Percentiles rank a stretch among this genome's conserved stretches.
Evolutionary conservation across 2,113 vertebrate species (phyloP).

Genomic region (Indicator maculatus): DNA sequence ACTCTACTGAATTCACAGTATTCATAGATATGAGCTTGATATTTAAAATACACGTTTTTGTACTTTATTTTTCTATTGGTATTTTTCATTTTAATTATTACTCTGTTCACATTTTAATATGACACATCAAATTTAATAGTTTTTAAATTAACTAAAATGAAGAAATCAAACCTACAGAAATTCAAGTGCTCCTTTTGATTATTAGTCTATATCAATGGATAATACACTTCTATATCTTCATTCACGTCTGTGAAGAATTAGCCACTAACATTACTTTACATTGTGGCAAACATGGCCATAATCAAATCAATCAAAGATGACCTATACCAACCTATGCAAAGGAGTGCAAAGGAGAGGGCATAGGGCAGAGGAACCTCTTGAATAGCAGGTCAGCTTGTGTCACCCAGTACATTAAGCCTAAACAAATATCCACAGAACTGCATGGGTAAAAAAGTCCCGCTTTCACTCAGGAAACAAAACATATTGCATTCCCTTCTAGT

Average conservation of each 20-base stretch:
- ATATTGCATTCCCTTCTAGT: neutral
- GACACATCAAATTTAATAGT: neutral
- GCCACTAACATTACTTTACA: neutral
- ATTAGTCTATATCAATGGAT: neutral
- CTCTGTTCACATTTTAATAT: neutral
- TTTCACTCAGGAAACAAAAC: neutral
- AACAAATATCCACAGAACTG: neutral
- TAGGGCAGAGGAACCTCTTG: neutral
- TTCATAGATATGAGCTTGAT: neutral
- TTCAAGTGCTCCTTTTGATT: neutral
- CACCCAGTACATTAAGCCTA: neutral
- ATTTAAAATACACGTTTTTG: neutral
- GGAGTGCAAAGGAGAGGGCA: neutral
- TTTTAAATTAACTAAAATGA: neutral
- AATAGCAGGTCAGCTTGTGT: neutral
- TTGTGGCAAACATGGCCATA: neutral
- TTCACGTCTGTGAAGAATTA: neutral
- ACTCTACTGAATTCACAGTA: neutral
- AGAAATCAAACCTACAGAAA: neutral
- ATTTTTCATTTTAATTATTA: neutral
- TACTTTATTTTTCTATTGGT: neutral
- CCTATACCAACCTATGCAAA: neutral
- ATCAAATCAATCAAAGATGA: neutral
- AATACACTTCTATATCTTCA: neutral
- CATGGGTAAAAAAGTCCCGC: neutral